A percentile compares a stretch with the other conserved stretches of the same genome.
phyloP scores from a whole-genome alignment of 2,113 vertebrate genomes.

The Mustelus asterias region DNA sequence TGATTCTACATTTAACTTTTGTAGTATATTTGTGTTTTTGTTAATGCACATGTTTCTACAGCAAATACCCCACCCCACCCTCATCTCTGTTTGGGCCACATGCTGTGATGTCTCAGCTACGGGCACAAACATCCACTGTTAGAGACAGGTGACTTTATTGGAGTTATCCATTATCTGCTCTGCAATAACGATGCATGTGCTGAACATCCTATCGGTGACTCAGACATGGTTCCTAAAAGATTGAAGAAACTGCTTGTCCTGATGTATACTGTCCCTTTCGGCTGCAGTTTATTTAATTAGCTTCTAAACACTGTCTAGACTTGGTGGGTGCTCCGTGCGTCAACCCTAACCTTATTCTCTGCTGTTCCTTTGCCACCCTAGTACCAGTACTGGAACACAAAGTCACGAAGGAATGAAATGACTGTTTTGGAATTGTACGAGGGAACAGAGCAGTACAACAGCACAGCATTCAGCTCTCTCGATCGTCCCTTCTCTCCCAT shows the following conservation, averaged over 20 bases:
- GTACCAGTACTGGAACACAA: constrained; percentile 97
- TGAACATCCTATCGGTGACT: not conserved
- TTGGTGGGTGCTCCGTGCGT: not conserved
- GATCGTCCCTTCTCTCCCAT: constrained; percentile 83
- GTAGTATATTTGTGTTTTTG: not conserved
- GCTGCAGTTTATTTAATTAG: not conserved
- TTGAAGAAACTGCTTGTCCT: not conserved
- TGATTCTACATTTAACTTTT: not conserved
- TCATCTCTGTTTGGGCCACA: not conserved
- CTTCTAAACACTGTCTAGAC: not conserved
- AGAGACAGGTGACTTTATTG: not conserved
- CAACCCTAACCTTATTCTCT: not conserved
- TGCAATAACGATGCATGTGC: not conserved
- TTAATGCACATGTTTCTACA: not conserved
- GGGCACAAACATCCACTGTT: not conserved
- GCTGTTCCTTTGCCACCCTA: constrained; percentile 39
- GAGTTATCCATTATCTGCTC: not conserved
- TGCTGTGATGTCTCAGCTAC: not conserved
- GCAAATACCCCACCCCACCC: not conserved
- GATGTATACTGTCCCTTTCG: not conserved
- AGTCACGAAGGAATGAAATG: constrained; percentile 87
- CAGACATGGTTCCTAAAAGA: not conserved
- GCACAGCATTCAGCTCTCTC: constrained; percentile 91
- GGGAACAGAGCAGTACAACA: constrained; percentile 92
- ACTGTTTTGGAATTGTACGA: constrained; percentile 89